phyloP scores from a whole-genome alignment of 2,113 vertebrate species.

The Salvator merianae region DNA sequence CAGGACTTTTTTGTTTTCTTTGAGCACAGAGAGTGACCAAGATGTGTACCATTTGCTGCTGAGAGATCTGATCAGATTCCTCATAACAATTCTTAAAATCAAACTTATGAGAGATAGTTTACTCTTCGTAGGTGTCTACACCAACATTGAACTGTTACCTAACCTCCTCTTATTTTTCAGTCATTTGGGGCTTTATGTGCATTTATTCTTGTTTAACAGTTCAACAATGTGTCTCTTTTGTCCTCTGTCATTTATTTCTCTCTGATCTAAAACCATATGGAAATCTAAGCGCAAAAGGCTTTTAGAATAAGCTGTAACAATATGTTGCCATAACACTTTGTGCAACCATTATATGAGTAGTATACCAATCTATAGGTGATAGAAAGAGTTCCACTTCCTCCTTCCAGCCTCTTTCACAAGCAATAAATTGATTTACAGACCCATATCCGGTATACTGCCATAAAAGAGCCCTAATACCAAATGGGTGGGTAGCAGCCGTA shows the following conservation, averaged over 20 bases:
- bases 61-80: not conserved
- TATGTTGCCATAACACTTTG: not conserved
- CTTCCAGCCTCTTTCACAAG: not conserved
- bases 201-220: not conserved
- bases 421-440: not conserved
- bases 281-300: not conserved
- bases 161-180: not conserved
- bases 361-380: not conserved
- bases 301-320: not conserved
- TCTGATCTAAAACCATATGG: too few species aligned
- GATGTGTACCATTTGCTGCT: not conserved
- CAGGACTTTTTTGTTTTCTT: not conserved
- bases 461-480: not conserved
- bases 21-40: not conserved
- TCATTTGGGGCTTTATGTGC: not conserved
- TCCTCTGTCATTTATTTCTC: not conserved
- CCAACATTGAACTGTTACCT: accelerated
- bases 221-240: not conserved
- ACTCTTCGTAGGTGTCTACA: not conserved
- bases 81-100: not conserved
- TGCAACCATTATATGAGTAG: not conserved
- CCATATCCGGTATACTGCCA: not conserved
- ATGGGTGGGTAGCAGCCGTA: not conserved
- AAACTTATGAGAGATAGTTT: not conserved
- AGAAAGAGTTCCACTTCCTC: not conserved